Conservation (phyloP, 2,888 invertebrate genomes). For the Tiliacea aurago region DNA sequence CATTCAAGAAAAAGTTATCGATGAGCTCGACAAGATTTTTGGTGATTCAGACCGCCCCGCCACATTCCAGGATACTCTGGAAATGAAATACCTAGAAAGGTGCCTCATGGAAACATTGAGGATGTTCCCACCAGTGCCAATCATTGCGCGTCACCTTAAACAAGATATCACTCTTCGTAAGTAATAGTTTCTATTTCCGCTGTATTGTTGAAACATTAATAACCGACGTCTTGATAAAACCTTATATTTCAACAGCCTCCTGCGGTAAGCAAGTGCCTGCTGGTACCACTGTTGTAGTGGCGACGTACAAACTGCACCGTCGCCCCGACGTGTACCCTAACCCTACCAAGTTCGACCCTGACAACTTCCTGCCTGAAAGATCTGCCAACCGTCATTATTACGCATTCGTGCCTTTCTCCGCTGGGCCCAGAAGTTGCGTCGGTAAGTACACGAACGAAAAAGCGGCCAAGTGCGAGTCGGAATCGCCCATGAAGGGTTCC, state of each 20-base stretch:
- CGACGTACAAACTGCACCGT: conserved; percentile 93
- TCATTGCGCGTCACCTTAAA: conserved; percentile 93
- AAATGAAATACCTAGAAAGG: conserved; percentile 96
- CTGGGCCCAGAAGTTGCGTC: conserved; percentile 95
- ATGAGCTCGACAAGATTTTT: conserved; percentile 94
- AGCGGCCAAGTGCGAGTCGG: too few relatives aligned
- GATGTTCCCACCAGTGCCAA: conserved; percentile 95
- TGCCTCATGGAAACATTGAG: conserved; percentile 95
- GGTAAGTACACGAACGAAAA: conserved; percentile 90
- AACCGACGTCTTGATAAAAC: background rate
- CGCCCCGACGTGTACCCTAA: conserved; percentile 93
- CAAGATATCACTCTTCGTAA: conserved; percentile 93
- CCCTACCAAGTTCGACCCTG: conserved; percentile 95
- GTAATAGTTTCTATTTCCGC: conserved; percentile 54
- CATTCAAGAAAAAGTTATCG: conserved; percentile 93
- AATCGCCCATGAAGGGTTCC: too few relatives aligned
- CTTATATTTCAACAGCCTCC: conserved; percentile 84
- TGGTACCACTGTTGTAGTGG: conserved; percentile 93
- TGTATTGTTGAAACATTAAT: background rate
- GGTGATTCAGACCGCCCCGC: conserved; percentile 94
- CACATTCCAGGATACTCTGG: conserved; percentile 95
- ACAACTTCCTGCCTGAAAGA: conserved; percentile 95
- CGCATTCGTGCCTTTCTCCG: conserved; percentile 95
- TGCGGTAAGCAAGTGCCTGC: conserved; percentile 92
- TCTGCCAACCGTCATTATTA: conserved; percentile 95